Base-by-base conservation (phyloP, 23 tunicate species). In the Styela plicata region DNA sequence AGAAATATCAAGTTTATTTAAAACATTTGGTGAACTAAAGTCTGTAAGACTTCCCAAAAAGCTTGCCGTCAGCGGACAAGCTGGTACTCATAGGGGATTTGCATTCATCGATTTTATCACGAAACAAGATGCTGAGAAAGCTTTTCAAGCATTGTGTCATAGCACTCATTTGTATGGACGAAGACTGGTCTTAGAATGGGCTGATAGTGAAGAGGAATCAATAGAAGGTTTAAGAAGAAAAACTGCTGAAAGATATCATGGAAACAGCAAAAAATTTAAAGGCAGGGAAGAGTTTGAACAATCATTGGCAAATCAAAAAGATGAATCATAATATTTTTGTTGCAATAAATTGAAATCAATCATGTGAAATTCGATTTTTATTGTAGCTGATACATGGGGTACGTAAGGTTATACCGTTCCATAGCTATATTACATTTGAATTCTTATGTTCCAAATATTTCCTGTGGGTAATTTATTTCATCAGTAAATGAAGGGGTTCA, bases 131-230 rank as follows among this genome's bases (percentile, higher is more conserved):
- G 99, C 99, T 10, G 84, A 84, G 69, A 78, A 82, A 35, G 99
- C 97, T n/a, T 96, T 96, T 79, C 81, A 91, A 34, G 88, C 99
- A 24, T 33, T 96, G 61, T 83, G 89, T 69, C 86, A 87, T 33
- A 93, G 97, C 28, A 96, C 99, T 63, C 97, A 91, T 82, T 87
- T 96, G 74, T 91, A 91, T 69, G 99, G 99, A 16, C 79, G 99
- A 62, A 83, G 99, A 30, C 77, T 96, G 76, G 99, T 96, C n/a
- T 68, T 96, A 33, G 99, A 96, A 83, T 96, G 99, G 99, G 99
- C 99, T 5, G 88, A 92, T 66, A 80, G 85, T 20, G 93, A 96
- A 33, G 84, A 85, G 35, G 84, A 75, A n/a, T 62, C 84, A 21
- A 65, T 86, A 33, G 84, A 87, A 79, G 63, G 64, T 10, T 66